Conservation (phyloP, 2,888 invertebrate species). For the Zhuqinia jingwanae region DNA sequence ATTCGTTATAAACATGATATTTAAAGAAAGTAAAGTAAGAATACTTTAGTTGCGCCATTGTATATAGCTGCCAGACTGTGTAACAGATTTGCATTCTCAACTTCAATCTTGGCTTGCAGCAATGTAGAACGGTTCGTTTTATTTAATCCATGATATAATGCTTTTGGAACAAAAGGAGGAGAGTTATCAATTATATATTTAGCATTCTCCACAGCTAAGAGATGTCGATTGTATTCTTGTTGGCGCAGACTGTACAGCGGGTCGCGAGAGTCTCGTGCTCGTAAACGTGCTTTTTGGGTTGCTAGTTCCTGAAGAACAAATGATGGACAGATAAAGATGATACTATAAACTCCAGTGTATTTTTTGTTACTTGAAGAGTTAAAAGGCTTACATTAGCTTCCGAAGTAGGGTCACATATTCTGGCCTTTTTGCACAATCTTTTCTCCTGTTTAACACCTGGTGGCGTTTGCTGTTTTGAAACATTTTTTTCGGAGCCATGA, state of each 20-base stretch:
- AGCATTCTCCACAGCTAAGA: constrained; percentile 19
- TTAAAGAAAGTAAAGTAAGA: neutral
- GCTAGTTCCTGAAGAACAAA: constrained; percentile 36
- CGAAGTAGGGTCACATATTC: constrained; percentile 46
- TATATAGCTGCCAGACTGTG: constrained; percentile 46
- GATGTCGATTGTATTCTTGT: neutral
- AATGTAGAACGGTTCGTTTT: neutral
- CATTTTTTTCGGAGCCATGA: neutral
- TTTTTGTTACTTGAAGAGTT: too few species aligned
- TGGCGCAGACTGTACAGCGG: constrained; percentile 1
- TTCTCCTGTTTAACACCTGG: neutral
- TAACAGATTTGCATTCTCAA: constrained; percentile 51
- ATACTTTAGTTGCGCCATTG: constrained; percentile 44
- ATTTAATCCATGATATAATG: constrained; percentile 8
- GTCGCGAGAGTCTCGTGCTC: constrained; percentile 19
- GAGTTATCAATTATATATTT: constrained; percentile 21
- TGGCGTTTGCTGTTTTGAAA: neutral
- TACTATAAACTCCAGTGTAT: too few species aligned
- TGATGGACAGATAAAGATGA: too few species aligned
- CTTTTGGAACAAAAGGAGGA: constrained; percentile 48
- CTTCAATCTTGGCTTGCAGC: constrained; percentile 47
- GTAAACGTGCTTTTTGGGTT: constrained; percentile 36
- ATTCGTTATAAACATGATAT: neutral
- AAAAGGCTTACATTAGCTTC: constrained; percentile 48
- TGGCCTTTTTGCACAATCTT: neutral